Base-by-base conservation (phyloP, 30 jellyfish, hydroid and myxozoan species). In the Cassiopea andromeda region DNA sequence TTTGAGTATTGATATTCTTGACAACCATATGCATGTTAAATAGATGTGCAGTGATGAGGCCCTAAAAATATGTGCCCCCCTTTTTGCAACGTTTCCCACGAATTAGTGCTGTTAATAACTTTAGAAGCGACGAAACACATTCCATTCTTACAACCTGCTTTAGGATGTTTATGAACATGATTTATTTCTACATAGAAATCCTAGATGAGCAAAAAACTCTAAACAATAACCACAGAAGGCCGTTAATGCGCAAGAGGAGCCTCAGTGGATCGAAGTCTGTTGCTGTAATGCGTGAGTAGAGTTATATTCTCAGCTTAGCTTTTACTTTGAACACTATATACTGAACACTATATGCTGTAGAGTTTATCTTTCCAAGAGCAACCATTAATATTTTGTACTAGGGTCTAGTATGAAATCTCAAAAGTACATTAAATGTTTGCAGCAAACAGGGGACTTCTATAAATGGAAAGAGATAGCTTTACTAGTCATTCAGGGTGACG, bases 281-380 rank as follows among this genome's bases (percentile, higher is more conserved):
- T 27, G 67, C 91, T 19, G 47, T 69, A 73, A 83, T 83, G 91
- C 74, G 91, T 83, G 47, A 81, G 89, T 81, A 46, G 66, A 81
- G 27, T 64, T 3, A 27, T 27, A 2, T 9, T 64, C 43, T 64
- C 73, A 64, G 43, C 15, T 64, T 27, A 14, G 6, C 2, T 3
- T 3, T 54, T 54, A 10, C 64, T 54, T 6, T 10, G 7, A 10
- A 10, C 64, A 3, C 10, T 10, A 0, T 3, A 54, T 3, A 54
- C 64, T 3, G 64, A 10, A 54, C 64, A 27, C 38, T 27, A 27
- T 27, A 27, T 27, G 38, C 38, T 27, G 38, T 27, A 27, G 38
- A 27, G 38, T 27, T 0, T 27, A 27, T 54, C 64, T 54, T 54
- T 54, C 64, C 64, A 54, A 27, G 38, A 27, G 38, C 38, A 27